Base-by-base conservation (phyloP, 2,113 vertebrate species). In the Steatornis caripensis region DNA sequence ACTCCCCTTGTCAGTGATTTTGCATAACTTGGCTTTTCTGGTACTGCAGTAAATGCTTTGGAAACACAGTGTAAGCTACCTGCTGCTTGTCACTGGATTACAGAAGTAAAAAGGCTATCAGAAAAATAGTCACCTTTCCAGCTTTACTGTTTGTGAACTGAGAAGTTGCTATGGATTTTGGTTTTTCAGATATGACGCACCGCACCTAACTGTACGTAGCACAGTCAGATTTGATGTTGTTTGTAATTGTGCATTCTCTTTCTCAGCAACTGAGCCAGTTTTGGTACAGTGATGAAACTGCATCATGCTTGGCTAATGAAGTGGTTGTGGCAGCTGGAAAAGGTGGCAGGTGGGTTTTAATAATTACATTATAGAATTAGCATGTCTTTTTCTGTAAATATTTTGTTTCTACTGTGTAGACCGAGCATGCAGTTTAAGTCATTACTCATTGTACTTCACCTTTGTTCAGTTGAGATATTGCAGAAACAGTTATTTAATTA, bases 211-310 rank as follows among this genome's bases (percentile, higher is more conserved):
- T 41, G 55, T n/a, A 12, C 19, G 0, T 11, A 45, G 43, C 66
- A 14, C 14, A 51, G 15, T 22, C 30, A 54, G 69, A 34, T 55
- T 15, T 23, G 15, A 37, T 61, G 17, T 22, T 86, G n/a, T 61
- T 93, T 55, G 11, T 92, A 70, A 83, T 15, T 83, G 34, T 36
- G 15, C 1, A 0, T 91, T 48, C 6, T 77, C 74, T 57, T 84
- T 49, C 66, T 60, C 95, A 99, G 99, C 96, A 99, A 78, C 96
- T 99, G 98, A 99, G 99, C 97, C 99, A 99, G 97, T 99, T 99
- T 92, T 99, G 99, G 99, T 99, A 99, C 95, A 99, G 97, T 12
- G 98, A 98, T 29, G 99, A 99, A 58, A 99, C 99, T 0, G 99
- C 99, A 2, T 55, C 91, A 0, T 81, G 71, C 43, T 97, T 99